phyloP scores from a whole-genome alignment of 2,113 vertebrate genomes.

The Campylomormyrus tamandua region DNA sequence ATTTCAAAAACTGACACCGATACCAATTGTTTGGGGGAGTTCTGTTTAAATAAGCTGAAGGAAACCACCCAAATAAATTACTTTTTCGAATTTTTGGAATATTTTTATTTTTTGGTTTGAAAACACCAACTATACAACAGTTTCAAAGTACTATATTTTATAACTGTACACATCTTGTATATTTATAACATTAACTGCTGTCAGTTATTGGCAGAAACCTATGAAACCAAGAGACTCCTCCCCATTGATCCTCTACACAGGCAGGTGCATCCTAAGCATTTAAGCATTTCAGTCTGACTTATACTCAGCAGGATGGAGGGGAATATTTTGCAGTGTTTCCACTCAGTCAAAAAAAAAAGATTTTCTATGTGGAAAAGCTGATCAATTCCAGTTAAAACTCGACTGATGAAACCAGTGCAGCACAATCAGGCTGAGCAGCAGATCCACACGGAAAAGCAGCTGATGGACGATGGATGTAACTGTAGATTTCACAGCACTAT shows the following conservation, averaged over 20 bases:
- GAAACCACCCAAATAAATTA: background rate
- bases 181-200: background rate
- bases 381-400: background rate
- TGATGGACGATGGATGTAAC: conserved; percentile 33
- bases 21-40: background rate
- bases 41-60: background rate
- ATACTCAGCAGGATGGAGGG: background rate
- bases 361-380: background rate
- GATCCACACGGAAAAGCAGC: conserved; percentile 27
- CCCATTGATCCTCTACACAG: background rate
- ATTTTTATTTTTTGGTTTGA: background rate
- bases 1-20: background rate
- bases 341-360: background rate
- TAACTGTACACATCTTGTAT: background rate
- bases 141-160: background rate
- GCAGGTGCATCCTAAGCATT: background rate
- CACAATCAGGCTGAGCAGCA: background rate
- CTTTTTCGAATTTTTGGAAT: background rate
- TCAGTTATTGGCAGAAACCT: background rate
- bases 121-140: background rate
- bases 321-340: background rate
- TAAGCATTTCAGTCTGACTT: background rate
- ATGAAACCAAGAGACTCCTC: background rate
- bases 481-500: conserved; percentile 43
- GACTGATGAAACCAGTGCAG: background rate